Base-by-base conservation (phyloP, 2,888 invertebrate species). In the Icerya purchasi region DNA sequence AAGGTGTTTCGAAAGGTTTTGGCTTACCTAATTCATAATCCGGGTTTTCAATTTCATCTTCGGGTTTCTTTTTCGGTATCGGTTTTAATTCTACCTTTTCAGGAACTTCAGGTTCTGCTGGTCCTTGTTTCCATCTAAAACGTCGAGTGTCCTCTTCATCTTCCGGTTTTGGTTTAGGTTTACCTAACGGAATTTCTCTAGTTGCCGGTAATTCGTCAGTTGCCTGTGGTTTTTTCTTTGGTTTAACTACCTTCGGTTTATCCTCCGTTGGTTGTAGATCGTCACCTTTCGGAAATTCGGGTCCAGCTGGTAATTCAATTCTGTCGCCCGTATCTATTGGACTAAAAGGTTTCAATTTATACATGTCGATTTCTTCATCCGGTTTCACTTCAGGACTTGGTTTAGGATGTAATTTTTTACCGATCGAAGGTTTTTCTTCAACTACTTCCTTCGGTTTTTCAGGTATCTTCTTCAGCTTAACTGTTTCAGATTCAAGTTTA, bases 401-500 rank as follows among this genome's bases (percentile, higher is more conserved):
- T 56, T 66, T 64, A 22, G 63, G 60, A 8, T 63, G 20, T 36
- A 65, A 67, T 36, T 61, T 60, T 36, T 66, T 68, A 22, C 61
- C 58, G 36, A 8, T 14, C 14, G 36, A 8, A 60, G 63, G 59
- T 58, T 68, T 62, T 21, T 69, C 68, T 22, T 68, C 66, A 8
- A 65, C 61, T 2, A 67, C 61, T 2, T 63, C 61, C 18, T 19
- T 50, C 10, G 61, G 57, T 3, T 62, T 64, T 22, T 56, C 55
- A 2, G 63, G 61, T 8, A 63, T 61, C 21, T 76, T 76, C 66
- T 77, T 78, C 14, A 78, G 68, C 52, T 71, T 73, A 0, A 79
- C 69, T 52, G 67, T 69, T 64, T 75, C 74, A 54, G 22, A 50
- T 55, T 61, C 58, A 3, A 69, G 65, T n/a, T 65, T 63, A 18